Evolutionary conservation across 2,797 vertebrate genomes (phyloP), one percentile per base, ranked within the genome.

Genomic region (Notolabrus celidotus): DNA sequence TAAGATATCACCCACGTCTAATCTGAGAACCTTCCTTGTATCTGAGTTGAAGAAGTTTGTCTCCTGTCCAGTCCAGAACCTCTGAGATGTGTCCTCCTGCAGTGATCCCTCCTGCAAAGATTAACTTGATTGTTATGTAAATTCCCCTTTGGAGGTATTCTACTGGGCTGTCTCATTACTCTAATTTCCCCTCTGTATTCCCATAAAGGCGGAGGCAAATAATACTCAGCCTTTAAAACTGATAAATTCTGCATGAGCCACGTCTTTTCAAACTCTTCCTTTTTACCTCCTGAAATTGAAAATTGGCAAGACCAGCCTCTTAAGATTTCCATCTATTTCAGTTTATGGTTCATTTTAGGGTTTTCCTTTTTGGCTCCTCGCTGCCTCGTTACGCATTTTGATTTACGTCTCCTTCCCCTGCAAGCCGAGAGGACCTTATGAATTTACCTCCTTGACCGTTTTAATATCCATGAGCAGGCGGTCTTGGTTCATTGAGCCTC

Each of bases 401-500:
- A 86, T 69, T 71, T 62, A 85, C 55, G 0, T 49, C 38, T 57
- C 19, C 25, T 65, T 64, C 42, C 70, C 53, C 65, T 29, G 27
- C 64, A 22, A 61, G 61, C 34, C 1, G 39, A 61, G 45, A 77
- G 53, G 25, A 47, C 3, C 87, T 67, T 76, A 79, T 86, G 68
- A 83, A 84, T 87, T 76, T 71, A 72, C 74, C 46, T 70, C 43
- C 71, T 63, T 71, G 80, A 85, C 84, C 70, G 17, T 83, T 88
- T 90, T 84, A 74, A 80, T 73, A 87, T 80, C 72, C 77, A 22
- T 27, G 72, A 52, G 64, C 36, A 63, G 34, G 67, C 3, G 25
- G 71, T 77, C 50, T 67, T 52, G 69, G 74, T 78, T 82, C 80
- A 74, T 27, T 19, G 74, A 82, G 65, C 53, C 50, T 62, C 23